phyloP scores from a whole-genome alignment of 2,113 vertebrate genomes.

The Scomber colias region DNA sequence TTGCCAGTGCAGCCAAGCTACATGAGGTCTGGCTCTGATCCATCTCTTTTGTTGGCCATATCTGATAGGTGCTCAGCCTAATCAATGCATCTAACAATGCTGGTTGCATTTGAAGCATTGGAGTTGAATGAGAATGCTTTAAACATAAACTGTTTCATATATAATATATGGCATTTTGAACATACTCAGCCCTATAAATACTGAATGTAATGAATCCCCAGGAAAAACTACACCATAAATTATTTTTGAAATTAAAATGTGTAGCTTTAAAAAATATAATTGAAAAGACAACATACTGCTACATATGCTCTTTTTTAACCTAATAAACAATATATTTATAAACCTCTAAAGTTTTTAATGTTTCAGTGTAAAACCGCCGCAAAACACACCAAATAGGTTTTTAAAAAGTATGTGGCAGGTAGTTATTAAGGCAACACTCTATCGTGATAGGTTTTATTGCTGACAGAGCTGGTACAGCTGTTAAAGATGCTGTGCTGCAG shows the following conservation, averaged over 20 bases:
- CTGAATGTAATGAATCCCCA: neutral
- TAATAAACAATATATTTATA: no score
- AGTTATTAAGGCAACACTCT: neutral
- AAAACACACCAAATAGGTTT: neutral
- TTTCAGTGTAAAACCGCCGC: neutral
- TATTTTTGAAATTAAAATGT: no score
- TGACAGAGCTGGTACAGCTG: conserved; percentile 12
- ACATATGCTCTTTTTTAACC: no score
- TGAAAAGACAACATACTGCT: no score
- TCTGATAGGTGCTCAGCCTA: conserved; percentile 16
- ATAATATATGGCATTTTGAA: no score
- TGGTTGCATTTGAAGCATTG: conserved; percentile 15
- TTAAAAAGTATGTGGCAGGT: neutral
- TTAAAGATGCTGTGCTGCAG: conserved; percentile 11
- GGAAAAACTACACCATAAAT: no score
- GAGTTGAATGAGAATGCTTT: neutral
- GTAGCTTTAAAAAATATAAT: no score
- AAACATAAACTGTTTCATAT: neutral
- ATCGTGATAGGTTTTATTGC: neutral
- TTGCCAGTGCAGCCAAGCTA: conserved; percentile 12
- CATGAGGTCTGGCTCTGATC: conserved; percentile 31
- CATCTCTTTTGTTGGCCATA: conserved; percentile 21
- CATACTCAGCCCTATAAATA: no score
- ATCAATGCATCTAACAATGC: conserved; percentile 35
- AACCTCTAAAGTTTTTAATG: neutral